A percentile compares a stretch with the other conserved stretches of the same genome.
Conservation (phyloP, 2,797 vertebrate genomes). For the Neostethus bicornis region DNA sequence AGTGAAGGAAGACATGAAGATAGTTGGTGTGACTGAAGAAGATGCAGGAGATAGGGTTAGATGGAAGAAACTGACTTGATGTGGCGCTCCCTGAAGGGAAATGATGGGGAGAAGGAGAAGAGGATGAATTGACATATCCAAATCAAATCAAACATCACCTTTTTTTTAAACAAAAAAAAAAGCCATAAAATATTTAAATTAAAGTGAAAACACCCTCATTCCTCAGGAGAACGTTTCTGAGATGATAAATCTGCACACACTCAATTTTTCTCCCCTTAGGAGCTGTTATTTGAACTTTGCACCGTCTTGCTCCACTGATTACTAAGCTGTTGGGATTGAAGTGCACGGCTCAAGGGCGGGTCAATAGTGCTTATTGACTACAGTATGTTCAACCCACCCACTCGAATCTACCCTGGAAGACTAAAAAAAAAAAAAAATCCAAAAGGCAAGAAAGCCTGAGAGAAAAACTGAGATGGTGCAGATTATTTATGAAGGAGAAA, state of each 20-base stretch:
- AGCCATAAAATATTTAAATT: not conserved
- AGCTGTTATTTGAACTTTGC: constrained; percentile 1
- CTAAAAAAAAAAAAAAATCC: constrained; percentile 17
- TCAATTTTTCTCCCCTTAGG: not conserved
- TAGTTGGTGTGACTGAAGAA: too few species aligned
- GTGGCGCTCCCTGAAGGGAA: too few species aligned
- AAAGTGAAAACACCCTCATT: too few species aligned
- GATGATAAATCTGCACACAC: not conserved
- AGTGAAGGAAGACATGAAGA: too few species aligned
- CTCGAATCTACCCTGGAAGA: constrained; percentile 11
- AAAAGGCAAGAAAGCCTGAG: not conserved
- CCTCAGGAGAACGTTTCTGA: not conserved
- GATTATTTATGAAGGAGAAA: not conserved
- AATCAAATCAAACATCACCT: too few species aligned
- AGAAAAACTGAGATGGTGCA: not conserved
- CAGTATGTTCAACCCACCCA: not conserved
- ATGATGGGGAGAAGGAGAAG: too few species aligned
- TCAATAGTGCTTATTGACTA: constrained; percentile 45
- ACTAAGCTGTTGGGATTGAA: constrained; percentile 31
- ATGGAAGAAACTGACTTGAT: too few species aligned
- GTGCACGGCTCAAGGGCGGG: constrained; percentile 44
- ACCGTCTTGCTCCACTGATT: constrained; percentile 25
- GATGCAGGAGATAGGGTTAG: too few species aligned
- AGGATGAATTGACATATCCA: too few species aligned
- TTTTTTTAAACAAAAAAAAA: too few species aligned